Evolutionary conservation across 2,113 vertebrate genomes (phyloP), one percentile per base, ranked within the genome.

Genomic region (Macaca fascicularis): DNA sequence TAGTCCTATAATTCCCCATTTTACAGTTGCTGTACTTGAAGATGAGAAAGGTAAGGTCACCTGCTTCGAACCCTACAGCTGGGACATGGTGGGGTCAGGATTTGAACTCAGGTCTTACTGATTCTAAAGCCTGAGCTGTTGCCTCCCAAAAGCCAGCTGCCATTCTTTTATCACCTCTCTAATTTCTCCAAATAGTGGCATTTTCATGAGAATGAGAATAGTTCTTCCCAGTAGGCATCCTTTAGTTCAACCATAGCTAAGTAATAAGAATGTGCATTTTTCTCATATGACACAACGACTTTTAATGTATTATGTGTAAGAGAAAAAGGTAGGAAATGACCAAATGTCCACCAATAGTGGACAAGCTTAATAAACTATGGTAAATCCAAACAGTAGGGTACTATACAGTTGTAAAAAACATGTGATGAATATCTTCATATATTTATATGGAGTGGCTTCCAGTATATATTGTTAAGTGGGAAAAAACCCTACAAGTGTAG

Each of bases 1-100:
- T 5, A 30, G 25, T 1, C 1, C 32, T 11, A 0, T 22, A 22
- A 8, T 9, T 27, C 6, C 25, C 45, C 9, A 13, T 1, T 27
- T 67, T 27, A 32, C 6, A 17, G 11, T 14, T 30, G 69, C 16
- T 64, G 25, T 57, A 9, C 11, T 22, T 1, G 43, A 55, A 45
- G 12, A 52, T 82, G 81, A 13, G 32, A 30, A 43, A 27, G 35
- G 35, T 2, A 6, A 20, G 3, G 87, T 8, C 52, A 12, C 9
- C 40, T 32, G 50, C 43, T 19, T 59, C 3, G 52, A 23, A 52
- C 6, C 25, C 55, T n/a, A 3, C 35, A 13, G 22, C 6, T 0
- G 72, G 75, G 57, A 22, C 80, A 4, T 0, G 13, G 35, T 1
- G 1, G 22, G 8, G 16, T 25, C 69, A 5, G 50, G 57, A 1